phyloP scores from a whole-genome alignment of 1,140 invertebrate species.

The Agrilus planipennis region DNA sequence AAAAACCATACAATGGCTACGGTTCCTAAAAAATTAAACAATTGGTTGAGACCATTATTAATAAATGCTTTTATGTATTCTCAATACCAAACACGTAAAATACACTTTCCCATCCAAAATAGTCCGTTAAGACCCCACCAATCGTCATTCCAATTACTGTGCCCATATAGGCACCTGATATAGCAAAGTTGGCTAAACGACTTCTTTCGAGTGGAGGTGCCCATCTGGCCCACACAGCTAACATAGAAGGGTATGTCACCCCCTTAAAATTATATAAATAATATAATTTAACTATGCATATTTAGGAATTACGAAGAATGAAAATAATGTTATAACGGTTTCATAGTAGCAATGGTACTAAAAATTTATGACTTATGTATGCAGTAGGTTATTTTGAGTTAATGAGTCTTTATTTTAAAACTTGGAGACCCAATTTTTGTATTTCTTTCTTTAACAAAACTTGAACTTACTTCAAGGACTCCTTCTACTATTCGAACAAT shows the following conservation, averaged over 20 bases:
- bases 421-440: too few relatives aligned
- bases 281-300: too few relatives aligned
- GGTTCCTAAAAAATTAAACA: neutral
- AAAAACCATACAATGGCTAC: conserved; percentile 14
- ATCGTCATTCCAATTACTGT: conserved; percentile 11
- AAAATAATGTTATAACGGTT: neutral
- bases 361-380: too few relatives aligned
- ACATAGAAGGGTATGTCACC: conserved; percentile 12
- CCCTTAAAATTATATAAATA: conserved; percentile 8
- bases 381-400: too few relatives aligned
- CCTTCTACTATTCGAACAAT: neutral
- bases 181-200: conserved; percentile 5
- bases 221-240: conserved; percentile 11
- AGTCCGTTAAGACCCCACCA: conserved; percentile 8
- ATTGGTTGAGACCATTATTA: neutral
- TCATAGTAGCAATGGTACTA: too few relatives aligned
- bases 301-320: neutral
- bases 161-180: conserved; percentile 10
- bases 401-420: too few relatives aligned
- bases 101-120: conserved; percentile 9
- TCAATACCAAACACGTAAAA: conserved; percentile 12
- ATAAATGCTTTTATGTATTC: too few relatives aligned
- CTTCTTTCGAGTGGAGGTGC: conserved; percentile 10
- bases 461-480: neutral
- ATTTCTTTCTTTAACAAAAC: too few relatives aligned